Base-by-base conservation (phyloP, 2,888 invertebrate species). In the Sinelater perroti region DNA sequence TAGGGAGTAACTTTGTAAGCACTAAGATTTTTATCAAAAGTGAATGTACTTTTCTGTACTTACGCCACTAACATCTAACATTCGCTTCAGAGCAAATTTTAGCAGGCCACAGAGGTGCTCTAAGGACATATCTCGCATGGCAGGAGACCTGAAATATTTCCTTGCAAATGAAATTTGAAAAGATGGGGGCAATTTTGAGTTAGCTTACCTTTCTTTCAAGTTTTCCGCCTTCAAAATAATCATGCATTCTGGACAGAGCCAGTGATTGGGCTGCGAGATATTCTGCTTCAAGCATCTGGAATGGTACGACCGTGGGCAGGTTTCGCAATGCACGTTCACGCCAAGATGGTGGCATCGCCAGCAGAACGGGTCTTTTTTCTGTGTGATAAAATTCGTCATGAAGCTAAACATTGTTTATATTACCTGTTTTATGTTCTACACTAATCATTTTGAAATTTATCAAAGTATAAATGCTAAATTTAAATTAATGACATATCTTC, bases 201-300 rank as follows among this genome's bases (percentile, higher is more conserved):
- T n/a, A n/a, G 49, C 55, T 74, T 74, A 86, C 87, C 88, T 86
- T 26, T 86, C 85, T 67, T 87, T 87, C 2, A 85, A 84, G 72
- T 86, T 87, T 75, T 91, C 90, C 4, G 90, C 89, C 67, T 85
- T 84, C 61, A 91, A 79, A 44, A 91, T 84, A 4, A 82, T 77
- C 61, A 88, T 81, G 75, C 97, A 97, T 76, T 96, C 96, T 0
- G 91, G 90, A 73, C 97, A 97, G 42, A 90, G 87, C 93, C 94
- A 95, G 73, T 83, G 85, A 70, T 80, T 79, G 67, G 72, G 80
- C 40, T 79, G 76, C 1, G 78, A 73, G 4, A 82, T 72, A 1
- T 80, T 78, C 21, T 79, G 76, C 56, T 80, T 82, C 6, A 90
- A 82, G 78, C 97, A 97, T 72, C 87, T 89, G 8, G 82, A 81